Evolutionary conservation across 2,113 vertebrate genomes (phyloP), one percentile per base, ranked within the genome.

Genomic region (Rhabdomys dilectus): DNA sequence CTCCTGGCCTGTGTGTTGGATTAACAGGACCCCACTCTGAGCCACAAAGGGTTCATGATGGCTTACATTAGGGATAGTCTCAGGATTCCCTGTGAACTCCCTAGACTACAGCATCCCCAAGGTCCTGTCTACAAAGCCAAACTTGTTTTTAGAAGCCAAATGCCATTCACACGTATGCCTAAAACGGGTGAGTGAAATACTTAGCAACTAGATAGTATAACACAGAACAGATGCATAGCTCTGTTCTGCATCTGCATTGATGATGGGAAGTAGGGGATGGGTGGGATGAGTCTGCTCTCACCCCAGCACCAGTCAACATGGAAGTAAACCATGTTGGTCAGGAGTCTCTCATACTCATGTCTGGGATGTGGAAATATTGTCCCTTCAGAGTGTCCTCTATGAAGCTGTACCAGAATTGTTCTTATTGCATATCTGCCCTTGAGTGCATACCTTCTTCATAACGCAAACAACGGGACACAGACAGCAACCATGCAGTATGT

Each of bases 401-500:
- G 19, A 89, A 12, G 22, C 19, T 53, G n/a, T 13, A 45, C 22
- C 53, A n/a, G 34, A 4, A 70, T 42, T 13, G 6, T 12, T 72
- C 51, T 42, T 48, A 29, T 53, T 56, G 80, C 56, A 21, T 5
- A 8, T 19, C 15, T 45, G 13, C 45, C 48, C 36, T 58, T n/a
- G 8, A 80, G 48, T 17, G 2, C 60, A 29, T 0, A 0, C 12
- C 16, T 82, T 51, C 60, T 17, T 17, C 4, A 64, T 17, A 6
- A 31, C 11, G 31, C 39, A 3, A 19, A 36, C 36, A 77, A n/a
- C 36, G 21, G 76, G 21, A 34, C 6, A 51, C 26, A 5, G 4
- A 31, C 0, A n/a, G 21, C 42, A 24, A 0, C 5, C 58, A 2
- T 4, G 8, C 0, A 2, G 24, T 56, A 10, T 1, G 24, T 7